These are phyloP conservation scores for Phrynosoma platyrhinos DNA, from an alignment of 2,113 vertebrate species.

Conservation along the genomic window DNA sequence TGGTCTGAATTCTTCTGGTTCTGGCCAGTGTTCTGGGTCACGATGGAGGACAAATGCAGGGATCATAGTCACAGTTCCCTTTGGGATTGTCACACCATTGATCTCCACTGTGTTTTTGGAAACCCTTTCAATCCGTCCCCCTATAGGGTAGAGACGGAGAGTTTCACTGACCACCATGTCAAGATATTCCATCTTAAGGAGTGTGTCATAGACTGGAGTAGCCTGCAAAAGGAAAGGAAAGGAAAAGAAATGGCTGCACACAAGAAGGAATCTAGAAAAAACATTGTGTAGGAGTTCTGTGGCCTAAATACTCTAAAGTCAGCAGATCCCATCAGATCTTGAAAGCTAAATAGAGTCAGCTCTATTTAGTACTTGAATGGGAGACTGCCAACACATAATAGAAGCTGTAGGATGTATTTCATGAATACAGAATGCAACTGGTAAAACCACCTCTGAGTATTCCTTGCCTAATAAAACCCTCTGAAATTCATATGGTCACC, in stretches of 20 bases:
- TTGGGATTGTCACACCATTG: constrained; percentile 79
- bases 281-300: no score
- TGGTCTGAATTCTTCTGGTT: constrained; percentile 81
- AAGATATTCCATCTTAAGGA: constrained; percentile 87
- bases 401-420: no score
- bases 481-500: no score
- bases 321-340: no score
- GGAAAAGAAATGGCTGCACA: not conserved
- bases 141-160: constrained; percentile 76
- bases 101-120: constrained; percentile 85
- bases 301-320: no score
- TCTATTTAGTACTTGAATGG: no score
- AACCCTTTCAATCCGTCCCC: constrained; percentile 76
- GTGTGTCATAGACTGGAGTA: constrained; percentile 68
- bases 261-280: not conserved
- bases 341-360: no score
- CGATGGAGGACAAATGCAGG: constrained; percentile 75
- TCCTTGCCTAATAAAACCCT: no score
- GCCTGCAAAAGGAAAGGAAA: constrained; percentile 57
- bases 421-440: no score
- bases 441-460: no score
- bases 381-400: no score
- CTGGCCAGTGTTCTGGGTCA: constrained; percentile 71
- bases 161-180: constrained; percentile 85
- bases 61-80: constrained; percentile 70